phyloP scores from a whole-genome alignment of 2,113 vertebrate genomes.

The Callipepla squamata region DNA sequence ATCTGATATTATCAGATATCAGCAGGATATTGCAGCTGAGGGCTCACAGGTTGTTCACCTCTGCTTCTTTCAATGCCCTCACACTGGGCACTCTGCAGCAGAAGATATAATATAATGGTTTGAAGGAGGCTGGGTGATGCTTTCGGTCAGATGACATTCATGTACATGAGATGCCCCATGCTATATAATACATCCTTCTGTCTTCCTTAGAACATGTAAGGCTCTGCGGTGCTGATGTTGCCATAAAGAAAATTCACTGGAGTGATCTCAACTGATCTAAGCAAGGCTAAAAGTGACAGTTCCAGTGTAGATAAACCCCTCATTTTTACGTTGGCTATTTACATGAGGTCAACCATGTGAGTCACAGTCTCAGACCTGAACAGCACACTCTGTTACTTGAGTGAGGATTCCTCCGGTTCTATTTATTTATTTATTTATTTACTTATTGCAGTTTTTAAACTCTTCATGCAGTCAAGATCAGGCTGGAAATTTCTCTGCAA shows the following conservation, averaged over 20 bases:
- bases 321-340: conserved; percentile 10
- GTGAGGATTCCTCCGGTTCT: background rate
- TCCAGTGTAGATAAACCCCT: background rate
- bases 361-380: background rate
- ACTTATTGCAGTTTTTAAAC: background rate
- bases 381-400: background rate
- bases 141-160: background rate
- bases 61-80: background rate
- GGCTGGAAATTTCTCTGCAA: background rate
- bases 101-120: background rate
- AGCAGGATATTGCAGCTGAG: rapidly evolving
- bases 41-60: background rate
- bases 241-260: background rate
- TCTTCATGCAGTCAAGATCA: background rate
- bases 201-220: background rate
- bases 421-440: background rate
- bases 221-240: background rate
- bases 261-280: background rate
- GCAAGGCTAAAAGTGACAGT: background rate
- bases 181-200: rapidly evolving
- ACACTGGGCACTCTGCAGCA: rapidly evolving
- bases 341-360: background rate
- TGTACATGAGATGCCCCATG: background rate
- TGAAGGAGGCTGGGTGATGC: background rate
- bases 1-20: background rate